Conservation (phyloP, 2,888 invertebrate genomes). For the Agriotes lineatus region DNA sequence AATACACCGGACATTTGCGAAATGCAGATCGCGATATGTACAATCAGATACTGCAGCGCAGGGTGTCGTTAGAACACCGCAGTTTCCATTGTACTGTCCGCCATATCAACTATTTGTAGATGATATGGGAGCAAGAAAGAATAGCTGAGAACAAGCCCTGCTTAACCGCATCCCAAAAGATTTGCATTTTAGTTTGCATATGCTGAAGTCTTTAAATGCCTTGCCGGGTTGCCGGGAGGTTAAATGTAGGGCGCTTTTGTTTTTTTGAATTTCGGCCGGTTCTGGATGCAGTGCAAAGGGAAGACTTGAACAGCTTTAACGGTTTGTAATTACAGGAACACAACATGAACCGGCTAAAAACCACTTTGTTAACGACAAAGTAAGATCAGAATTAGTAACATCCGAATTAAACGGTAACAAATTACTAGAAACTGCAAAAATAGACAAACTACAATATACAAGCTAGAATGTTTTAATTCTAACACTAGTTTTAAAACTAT, state of each 20-base stretch:
- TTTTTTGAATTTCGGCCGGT: background rate
- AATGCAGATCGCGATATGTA: slow-evolving; percentile 62
- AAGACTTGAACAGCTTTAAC: background rate
- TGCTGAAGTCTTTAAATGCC: slow-evolving; percentile 36
- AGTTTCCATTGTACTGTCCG: slow-evolving; percentile 64
- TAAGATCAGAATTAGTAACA: no score
- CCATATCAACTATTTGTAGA: slow-evolving; percentile 63
- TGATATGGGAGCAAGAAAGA: slow-evolving; percentile 62
- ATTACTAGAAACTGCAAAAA: no score
- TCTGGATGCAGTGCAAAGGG: background rate
- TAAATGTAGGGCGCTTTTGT: background rate
- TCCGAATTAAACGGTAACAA: no score
- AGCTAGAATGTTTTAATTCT: no score
- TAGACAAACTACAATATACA: no score
- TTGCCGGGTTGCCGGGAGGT: background rate
- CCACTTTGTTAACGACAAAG: no score
- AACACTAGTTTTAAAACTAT: no score
- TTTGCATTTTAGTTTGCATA: slow-evolving; percentile 58
- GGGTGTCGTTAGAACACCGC: slow-evolving; percentile 65
- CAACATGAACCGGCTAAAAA: no score
- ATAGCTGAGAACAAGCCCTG: slow-evolving; percentile 60
- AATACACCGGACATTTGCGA: slow-evolving; percentile 54
- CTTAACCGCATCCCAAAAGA: slow-evolving; percentile 58
- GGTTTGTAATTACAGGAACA: no score
- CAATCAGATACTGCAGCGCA: slow-evolving; percentile 63